Percentiles rank a stretch among this genome's conserved stretches.
Conservation (phyloP, 1,140 invertebrate genomes). For the Muscidifurax raptorellus region DNA sequence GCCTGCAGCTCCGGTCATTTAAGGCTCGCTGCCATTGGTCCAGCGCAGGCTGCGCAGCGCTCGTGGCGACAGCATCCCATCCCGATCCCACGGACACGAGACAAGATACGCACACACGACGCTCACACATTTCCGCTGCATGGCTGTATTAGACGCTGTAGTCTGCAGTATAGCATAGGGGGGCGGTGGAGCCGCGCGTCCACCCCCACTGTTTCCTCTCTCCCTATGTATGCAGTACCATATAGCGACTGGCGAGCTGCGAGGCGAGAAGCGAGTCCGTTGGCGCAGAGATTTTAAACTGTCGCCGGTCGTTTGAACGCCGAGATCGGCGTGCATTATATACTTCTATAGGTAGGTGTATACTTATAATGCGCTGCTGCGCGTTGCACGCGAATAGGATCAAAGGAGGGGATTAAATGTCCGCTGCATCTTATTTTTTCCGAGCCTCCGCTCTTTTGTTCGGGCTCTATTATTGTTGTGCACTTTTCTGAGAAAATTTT, state of each 20-base stretch:
- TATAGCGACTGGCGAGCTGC: too few species aligned
- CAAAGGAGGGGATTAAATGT: conserved; percentile 46
- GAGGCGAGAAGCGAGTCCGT: too few species aligned
- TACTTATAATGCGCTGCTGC: background rate
- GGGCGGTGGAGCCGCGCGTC: background rate
- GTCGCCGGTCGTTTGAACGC: conserved; percentile 37
- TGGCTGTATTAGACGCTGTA: too few species aligned
- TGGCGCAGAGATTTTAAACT: conserved; percentile 25
- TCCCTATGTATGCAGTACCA: background rate
- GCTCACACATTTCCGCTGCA: background rate
- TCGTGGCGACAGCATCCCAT: background rate
- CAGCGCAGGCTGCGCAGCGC: too few species aligned
- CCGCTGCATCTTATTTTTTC: background rate
- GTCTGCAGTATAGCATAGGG: too few species aligned
- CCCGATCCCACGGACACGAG: too few species aligned
- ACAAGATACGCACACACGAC: too few species aligned
- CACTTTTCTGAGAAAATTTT: background rate
- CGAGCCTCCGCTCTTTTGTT: background rate
- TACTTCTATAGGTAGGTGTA: too few species aligned
- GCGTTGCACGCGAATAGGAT: background rate
- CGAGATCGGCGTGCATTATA: background rate
- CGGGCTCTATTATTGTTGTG: background rate
- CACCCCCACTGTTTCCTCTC: conserved; percentile 27
- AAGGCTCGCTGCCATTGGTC: conserved; percentile 20
- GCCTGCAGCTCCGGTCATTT: background rate